Base-by-base conservation (phyloP, 1,140 invertebrate genomes). In the Papilio xuthus region DNA sequence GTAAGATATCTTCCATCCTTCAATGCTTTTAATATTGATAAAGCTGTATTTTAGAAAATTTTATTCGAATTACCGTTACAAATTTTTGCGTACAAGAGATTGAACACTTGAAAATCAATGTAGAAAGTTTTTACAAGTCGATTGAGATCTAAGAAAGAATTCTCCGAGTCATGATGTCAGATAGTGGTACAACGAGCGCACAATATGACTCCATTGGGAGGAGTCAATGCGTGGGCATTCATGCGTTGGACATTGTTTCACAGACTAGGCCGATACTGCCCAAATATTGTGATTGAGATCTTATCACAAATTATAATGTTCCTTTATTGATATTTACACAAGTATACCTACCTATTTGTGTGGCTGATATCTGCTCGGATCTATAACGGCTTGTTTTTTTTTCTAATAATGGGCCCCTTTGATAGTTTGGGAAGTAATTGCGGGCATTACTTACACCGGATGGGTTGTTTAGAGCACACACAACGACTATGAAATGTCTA, bases 301-400 rank as follows among this genome's bases (percentile, higher is more conserved):
- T 81, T 92, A 92, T 92, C 89, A 80, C 32, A 81, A 86, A 88
- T 92, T 90, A 90, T 92, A 90, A 92, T 89, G 89, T 88, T 88
- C 83, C 83, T 89, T 87, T 92, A 92, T 89, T 89, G 88, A 85
- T 92, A 88, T 92, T 92, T 91, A 91, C 89, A 88, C 83, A 88
- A 84, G 81, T 84, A 89, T 85, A 86, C 84, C 80, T 85, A 86
- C 84, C 79, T 81, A 81, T 84, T 84, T 82, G 76, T 79, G 67
- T 80, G 79, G 80, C 82, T n/a, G 71, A 73, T 81, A 67, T 77
- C 73, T 10, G 77, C 37, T 78, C 67, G 79, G 79, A 82, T 80
- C 78, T 70, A 56, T 70, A 82, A 80, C 71, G 78, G 67, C 77
- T 37, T 76, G 74, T 80, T 70, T 76, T 75, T 75, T 69, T 77